Evolutionary conservation across 1,140 invertebrate species (phyloP), one percentile per base, ranked within the genome.

Genomic region (Apolygus lucorum): DNA sequence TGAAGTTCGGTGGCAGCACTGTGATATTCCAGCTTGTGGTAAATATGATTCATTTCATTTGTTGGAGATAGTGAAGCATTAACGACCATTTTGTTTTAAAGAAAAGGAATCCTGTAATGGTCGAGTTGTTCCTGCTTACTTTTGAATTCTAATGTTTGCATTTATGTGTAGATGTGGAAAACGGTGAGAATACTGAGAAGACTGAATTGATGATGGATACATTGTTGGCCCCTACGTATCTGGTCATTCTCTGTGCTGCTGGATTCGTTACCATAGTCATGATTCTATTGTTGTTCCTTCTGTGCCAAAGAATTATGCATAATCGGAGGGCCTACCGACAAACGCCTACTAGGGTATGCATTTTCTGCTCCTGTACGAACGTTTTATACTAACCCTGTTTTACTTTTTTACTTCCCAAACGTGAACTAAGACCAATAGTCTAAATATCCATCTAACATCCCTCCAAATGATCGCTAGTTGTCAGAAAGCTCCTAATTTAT

Each of bases 21-120:
- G 96, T 82, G 86, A 93, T 77, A 92, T 96, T 78, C 89, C 91
- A 65, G 76, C 84, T 63, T 97, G 95, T 84, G 89, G n/a, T n/a
- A n/a, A n/a, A n/a, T n/a, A n/a, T n/a, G n/a, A n/a, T n/a, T n/a
- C n/a, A n/a, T n/a, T n/a, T n/a, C n/a, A 90, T 88, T 84, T 83
- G 82, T 83, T 26, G 54, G n/a, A 49, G 8, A 49, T 11, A 49
- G n/a, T 11, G n/a, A 49, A 49, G 8, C 8, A 8, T 49, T 49
- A 49, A 49, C 42, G n/a, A 49, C n/a, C n/a, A n/a, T n/a, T n/a
- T n/a, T n/a, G n/a, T n/a, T n/a, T n/a, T n/a, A n/a, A n/a, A n/a
- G n/a, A n/a, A n/a, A n/a, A n/a, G n/a, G n/a, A n/a, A n/a, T n/a
- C n/a, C n/a, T n/a, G n/a, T n/a, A n/a, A n/a, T n/a, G n/a, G n/a